phyloP scores from a whole-genome alignment of 2,888 invertebrate genomes.

The Noctuana brunneofusca region DNA sequence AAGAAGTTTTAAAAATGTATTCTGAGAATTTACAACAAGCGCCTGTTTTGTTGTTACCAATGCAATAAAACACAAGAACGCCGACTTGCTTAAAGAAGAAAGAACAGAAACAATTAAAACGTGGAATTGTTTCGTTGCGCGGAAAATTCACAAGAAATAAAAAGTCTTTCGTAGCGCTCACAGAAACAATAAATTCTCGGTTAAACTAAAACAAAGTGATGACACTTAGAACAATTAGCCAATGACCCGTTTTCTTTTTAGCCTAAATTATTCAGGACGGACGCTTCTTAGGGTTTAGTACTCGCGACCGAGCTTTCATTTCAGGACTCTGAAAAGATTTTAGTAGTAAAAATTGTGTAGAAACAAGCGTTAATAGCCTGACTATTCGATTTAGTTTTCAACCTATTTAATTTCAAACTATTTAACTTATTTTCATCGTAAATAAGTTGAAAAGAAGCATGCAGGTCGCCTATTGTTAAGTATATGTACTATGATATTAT shows the following conservation, averaged over 20 bases:
- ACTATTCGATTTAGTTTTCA: background rate
- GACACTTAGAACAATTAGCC: conserved; percentile 21
- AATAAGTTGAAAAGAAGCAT: too few relatives aligned
- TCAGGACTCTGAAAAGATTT: background rate
- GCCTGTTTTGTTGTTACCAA: background rate
- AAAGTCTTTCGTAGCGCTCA: conserved; percentile 1
- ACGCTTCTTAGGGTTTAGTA: background rate
- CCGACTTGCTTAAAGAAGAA: background rate
- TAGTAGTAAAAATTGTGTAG: background rate
- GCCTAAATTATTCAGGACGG: conserved; percentile 19
- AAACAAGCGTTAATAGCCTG: background rate
- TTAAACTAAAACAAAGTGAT: conserved; percentile 16
- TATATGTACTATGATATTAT: too few relatives aligned
- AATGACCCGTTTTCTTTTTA: conserved; percentile 18
- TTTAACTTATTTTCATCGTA: too few relatives aligned
- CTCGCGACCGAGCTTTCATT: conserved; percentile 1
- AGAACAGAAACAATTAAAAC: conserved; percentile 17
- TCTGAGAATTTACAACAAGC: background rate
- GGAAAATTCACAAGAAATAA: conserved; percentile 14
- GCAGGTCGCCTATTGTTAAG: too few relatives aligned
- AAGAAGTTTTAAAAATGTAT: background rate
- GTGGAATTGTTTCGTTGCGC: conserved; percentile 6
- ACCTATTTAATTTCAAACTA: background rate
- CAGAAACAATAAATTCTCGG: conserved; percentile 16
- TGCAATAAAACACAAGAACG: background rate